Percentiles rank a stretch among this genome's conserved stretches.
phyloP scores from a whole-genome alignment of 2,797 vertebrate genomes.

The Melanotaenia maccullochi region DNA sequence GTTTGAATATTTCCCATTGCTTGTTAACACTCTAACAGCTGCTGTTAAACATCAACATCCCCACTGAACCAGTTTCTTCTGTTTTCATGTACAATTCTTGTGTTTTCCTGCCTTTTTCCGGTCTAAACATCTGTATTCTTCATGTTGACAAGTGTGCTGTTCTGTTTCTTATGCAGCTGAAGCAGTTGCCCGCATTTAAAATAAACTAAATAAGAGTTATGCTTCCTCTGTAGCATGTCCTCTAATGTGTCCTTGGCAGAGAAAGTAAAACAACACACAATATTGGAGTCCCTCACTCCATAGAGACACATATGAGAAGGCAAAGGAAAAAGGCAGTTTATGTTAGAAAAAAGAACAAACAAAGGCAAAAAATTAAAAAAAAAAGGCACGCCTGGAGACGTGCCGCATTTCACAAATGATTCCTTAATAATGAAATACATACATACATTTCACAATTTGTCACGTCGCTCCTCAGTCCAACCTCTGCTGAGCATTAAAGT shows the following conservation, averaged over 20 bases:
- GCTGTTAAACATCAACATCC: slow-evolving; percentile 61
- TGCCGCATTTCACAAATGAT: slow-evolving; percentile 76
- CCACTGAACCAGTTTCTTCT: slow-evolving; percentile 39
- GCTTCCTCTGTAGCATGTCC: slow-evolving; percentile 54
- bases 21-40: slow-evolving; percentile 56
- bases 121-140: neutral
- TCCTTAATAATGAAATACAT: slow-evolving; percentile 72
- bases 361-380: slow-evolving; percentile 67
- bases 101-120: slow-evolving; percentile 44
- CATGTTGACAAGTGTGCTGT: slow-evolving; percentile 41
- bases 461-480: slow-evolving; percentile 70
- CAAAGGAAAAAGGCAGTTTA: slow-evolving; percentile 82
- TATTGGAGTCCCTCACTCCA: slow-evolving; percentile 54
- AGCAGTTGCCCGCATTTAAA: slow-evolving; percentile 59
- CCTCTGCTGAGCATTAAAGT: slow-evolving; percentile 50
- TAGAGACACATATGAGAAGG: slow-evolving; percentile 74
- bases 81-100: slow-evolving; percentile 46
- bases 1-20: slow-evolving; percentile 56
- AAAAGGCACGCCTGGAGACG: slow-evolving; percentile 76
- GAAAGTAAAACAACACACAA: slow-evolving; percentile 67
- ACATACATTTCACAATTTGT: slow-evolving; percentile 70
- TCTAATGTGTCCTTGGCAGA: slow-evolving; percentile 76
- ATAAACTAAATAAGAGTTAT: slow-evolving; percentile 40
- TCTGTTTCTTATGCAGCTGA: slow-evolving; percentile 62
- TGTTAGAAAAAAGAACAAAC: slow-evolving; percentile 70